Evolutionary conservation across 2,888 invertebrate species (phyloP), one percentile per base, ranked within the genome.

Genomic region (Liopterus haemorrhoidalis): DNA sequence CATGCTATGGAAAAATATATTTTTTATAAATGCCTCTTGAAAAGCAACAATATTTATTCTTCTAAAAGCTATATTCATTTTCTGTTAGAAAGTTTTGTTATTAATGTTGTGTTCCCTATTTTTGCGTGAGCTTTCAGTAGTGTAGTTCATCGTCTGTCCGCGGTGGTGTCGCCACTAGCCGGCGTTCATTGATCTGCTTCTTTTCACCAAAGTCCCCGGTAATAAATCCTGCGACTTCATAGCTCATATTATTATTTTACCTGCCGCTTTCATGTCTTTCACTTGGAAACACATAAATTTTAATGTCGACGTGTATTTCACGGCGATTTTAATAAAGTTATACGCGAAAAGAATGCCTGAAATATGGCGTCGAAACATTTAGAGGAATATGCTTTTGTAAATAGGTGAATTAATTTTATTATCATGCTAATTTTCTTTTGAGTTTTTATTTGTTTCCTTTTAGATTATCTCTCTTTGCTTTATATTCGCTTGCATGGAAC

Each of bases 351-450:
- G 24, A 22, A 36, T 22, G 33, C 33, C 3, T 16, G 20, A 33
- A 33, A 33, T 18, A 18, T 11, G 33, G 5, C 11, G 28, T 14
- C 8, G 11, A 19, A 33, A 32, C 3, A 11, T 5, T 6, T 8
- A 6, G 8, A 33, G 18, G 19, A 4, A 18, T 15, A 32, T n/a
- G n/a, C n/a, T n/a, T n/a, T n/a, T n/a, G n/a, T n/a, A n/a, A n/a
- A n/a, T n/a, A n/a, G n/a, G n/a, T n/a, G n/a, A n/a, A n/a, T n/a
- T n/a, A n/a, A 62, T 64, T 64, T 63, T 63, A 59, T 62, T 62
- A 60, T 59, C 54, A 62, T 63, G 63, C 62, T 60, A 59, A 54
- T 53, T 58, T 56, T 57, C 56, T 52, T 54, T 54, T 54, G 54
- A 52, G 52, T 51, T 55, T 52, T 56, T 54, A 57, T 57, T 57